Percentiles rank a stretch among this genome's conserved stretches.
Evolutionary conservation across 2,797 vertebrate species (phyloP).

Genomic region (Helarctos malayanus): DNA sequence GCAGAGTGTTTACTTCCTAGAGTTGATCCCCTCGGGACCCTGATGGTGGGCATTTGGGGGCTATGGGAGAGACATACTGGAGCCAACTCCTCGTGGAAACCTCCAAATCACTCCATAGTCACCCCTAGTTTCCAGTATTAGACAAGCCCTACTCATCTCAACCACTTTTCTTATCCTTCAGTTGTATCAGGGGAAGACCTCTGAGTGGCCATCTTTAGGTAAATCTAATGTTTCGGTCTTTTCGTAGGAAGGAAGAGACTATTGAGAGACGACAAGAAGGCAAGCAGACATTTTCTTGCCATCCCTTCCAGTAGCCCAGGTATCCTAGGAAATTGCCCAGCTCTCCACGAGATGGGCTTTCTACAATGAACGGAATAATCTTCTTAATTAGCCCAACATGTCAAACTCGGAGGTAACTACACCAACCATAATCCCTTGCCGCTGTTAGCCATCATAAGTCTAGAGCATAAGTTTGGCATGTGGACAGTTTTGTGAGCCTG

Average conservation of each 20-base stretch:
- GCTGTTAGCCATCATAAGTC: not conserved
- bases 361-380: not conserved
- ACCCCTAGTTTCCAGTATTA: not conserved
- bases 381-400: not conserved
- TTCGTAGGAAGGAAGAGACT: not conserved
- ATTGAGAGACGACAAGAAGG: not conserved
- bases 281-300: not conserved
- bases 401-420: not conserved
- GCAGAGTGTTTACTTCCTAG: accelerated
- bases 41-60: not conserved
- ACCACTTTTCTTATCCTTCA: not conserved
- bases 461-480: not conserved
- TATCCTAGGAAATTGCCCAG: not conserved
- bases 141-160: not conserved
- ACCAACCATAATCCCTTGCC: not conserved
- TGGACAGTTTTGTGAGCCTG: not conserved
- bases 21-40: too few species aligned
- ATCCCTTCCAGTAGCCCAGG: not conserved
- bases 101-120: not conserved
- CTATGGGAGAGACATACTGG: not conserved
- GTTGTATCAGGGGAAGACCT: not conserved
- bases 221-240: not conserved
- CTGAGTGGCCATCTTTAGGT: not conserved
- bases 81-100: not conserved
- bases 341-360: not conserved